A percentile compares a stretch with the other conserved stretches of the same genome.
Evolutionary conservation across 2,113 vertebrate genomes (phyloP).

Genomic region (Cinclus mexicanus): DNA sequence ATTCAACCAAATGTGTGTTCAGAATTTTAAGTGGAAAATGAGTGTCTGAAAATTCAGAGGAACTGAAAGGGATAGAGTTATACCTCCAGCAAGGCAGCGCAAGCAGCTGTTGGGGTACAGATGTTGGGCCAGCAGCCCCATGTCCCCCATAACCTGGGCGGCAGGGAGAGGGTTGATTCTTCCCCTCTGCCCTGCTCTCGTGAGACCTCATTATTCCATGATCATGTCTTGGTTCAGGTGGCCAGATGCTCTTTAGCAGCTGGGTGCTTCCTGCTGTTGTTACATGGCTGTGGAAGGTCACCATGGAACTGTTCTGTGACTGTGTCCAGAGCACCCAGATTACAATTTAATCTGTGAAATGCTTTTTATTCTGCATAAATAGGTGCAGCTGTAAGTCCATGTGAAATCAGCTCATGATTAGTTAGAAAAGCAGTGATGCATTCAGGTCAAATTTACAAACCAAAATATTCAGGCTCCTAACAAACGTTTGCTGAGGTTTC

Average conservation of each 20-base stretch:
- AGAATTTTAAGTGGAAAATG: not conserved
- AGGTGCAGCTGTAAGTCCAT: not conserved
- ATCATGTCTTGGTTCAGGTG: not conserved
- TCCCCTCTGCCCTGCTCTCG: fast-evolving
- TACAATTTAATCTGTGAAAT: not conserved
- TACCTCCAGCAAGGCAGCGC: not conserved
- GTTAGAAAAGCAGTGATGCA: not conserved
- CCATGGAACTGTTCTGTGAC: no score
- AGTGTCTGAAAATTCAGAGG: not conserved
- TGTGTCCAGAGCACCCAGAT: not conserved
- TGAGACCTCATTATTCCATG: not conserved
- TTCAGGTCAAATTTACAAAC: not conserved
- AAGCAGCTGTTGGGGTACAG: not conserved
- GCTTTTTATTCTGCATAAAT: not conserved
- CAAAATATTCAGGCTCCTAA: not conserved
- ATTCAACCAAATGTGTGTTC: not conserved
- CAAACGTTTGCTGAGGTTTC: not conserved
- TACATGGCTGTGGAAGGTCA: fast-evolving
- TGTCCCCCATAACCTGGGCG: not conserved
- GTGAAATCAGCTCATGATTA: not conserved
- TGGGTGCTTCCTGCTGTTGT: not conserved
- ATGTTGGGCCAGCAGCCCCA: not conserved
- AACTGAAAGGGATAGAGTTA: not conserved
- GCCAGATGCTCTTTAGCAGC: not conserved
- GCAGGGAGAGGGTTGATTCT: not conserved